Evolutionary conservation across 2,797 vertebrate genomes (phyloP), one percentile per base, ranked within the genome.

Genomic region (Mallotus villosus): DNA sequence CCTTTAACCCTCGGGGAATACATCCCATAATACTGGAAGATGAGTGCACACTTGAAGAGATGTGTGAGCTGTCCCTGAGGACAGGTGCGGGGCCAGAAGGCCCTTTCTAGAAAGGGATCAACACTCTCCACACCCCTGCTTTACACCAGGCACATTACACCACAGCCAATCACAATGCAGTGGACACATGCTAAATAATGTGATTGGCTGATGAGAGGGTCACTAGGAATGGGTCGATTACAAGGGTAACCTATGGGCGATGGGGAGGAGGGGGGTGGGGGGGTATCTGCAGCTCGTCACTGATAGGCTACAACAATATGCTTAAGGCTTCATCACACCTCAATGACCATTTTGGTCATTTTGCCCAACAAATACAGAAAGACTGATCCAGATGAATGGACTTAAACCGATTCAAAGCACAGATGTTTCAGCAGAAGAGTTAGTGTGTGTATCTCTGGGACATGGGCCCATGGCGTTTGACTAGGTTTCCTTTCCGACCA

Each of bases 221-320:
- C 66, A 63, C 79, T 17, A 76, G 89, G 87, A 89, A 89, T 86
- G 88, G 87, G 86, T 89, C 86, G 82, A 80, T 17, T 64, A 46
- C 34, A 37, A 73, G 83, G 51, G 58, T 80, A 81, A 78, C 74
- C 74, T 76, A 8, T 55, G 16, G 41, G 41, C 41, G 2, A 46
- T 8, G 41, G 37, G 11, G 37, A 7, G 11, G 37, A 2, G 67
- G n/a, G 53, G 53, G 53, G 55, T 64, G n/a, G 53, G 53, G 53
- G 55, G 19, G n/a, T 58, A 9, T 58, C 6, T 58, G 12, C 55
- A 57, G n/a, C 53, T 57, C 1, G 8, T 53, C 12, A 4, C 51
- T 53, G 51, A 19, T 21, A 60, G 41, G 66, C n/a, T 46, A 64
- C 2, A 29, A 68, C 66, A 78, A 73, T 46, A 12, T 46, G 41